Evolutionary conservation across 2,797 vertebrate species (phyloP), one percentile per base, ranked within the genome.

Genomic region (Sandelia bainsii): DNA sequence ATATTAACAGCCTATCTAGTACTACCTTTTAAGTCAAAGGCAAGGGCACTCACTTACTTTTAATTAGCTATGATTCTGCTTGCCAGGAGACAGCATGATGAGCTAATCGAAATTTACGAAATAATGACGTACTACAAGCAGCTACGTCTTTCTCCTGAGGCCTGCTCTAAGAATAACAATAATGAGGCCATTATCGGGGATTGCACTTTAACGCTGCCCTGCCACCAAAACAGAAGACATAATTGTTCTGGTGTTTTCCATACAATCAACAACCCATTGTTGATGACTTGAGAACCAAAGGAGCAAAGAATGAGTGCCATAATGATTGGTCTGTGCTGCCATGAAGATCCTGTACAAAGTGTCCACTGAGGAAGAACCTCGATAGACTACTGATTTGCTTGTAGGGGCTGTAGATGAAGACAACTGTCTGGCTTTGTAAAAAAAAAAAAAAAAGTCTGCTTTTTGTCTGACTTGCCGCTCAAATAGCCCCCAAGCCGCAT

Each of bases 241-340:
- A 96, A 98, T 98, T 97, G 97, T 98, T 96, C 95, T 95, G 93
- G 93, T 95, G 96, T 96, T 97, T 95, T 97, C 95, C 95, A 96
- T 97, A 98, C 96, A 98, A 99, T 99, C 97, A 98, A 98, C 97
- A 97, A 97, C 94, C 96, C 96, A 98, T 99, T 99, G 97, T 99
- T 95, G 95, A 92, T 87, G 95, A 95, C 96, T 95, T 96, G 96
- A 98, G 95, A 96, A 97, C 96, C 95, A 96, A 96, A 94, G 92
- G 93, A 93, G 92, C 93, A 92, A 93, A 96, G 96, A 98, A 96
- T 95, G 94, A 94, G 90, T 92, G 94, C 95, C 95, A 95, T 96
- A 96, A 96, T 97, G 96, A 98, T 96, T 96, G 96, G 95, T 96
- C 95, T 96, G 95, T 95, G 93, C 94, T 92, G 94, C 94, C 95